These are phyloP conservation scores for Plebejus anna DNA, from an alignment of 2,888 invertebrate genomes.

Conservation along the genomic window DNA sequence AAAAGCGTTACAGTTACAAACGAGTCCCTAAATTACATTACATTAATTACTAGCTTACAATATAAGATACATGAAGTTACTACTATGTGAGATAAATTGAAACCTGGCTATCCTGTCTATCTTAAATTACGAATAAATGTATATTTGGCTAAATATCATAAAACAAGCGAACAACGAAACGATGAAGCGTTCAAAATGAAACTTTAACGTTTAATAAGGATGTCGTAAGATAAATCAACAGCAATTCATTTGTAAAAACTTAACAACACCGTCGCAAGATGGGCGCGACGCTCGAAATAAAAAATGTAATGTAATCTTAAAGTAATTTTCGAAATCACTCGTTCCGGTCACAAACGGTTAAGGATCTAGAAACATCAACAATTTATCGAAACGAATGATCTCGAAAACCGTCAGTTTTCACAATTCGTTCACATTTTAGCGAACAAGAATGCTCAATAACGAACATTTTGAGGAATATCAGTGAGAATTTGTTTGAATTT, in stretches of 20 bases:
- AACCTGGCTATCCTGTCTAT: slow-evolving; percentile 80
- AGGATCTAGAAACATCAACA: slow-evolving; percentile 23
- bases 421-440: slow-evolving; percentile 7
- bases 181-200: slow-evolving; percentile 62
- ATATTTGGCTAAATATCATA: slow-evolving; percentile 73
- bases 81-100: slow-evolving; percentile 73
- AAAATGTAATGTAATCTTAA: slow-evolving; percentile 76
- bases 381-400: slow-evolving; percentile 5
- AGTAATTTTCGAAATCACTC: slow-evolving; percentile 28
- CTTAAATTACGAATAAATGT: slow-evolving; percentile 73
- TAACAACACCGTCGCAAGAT: slow-evolving; percentile 51
- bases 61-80: slow-evolving; percentile 60
- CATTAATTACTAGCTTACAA: slow-evolving; percentile 75
- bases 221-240: slow-evolving; percentile 73
- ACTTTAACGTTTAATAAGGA: slow-evolving; percentile 72
- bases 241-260: slow-evolving; percentile 73
- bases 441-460: slow-evolving; percentile 6
- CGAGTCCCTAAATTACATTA: slow-evolving; percentile 66
- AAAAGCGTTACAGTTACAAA: slow-evolving; percentile 49
- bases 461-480: slow-evolving; percentile 22
- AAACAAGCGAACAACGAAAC: slow-evolving; percentile 66
- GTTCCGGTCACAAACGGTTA: slow-evolving; percentile 9
- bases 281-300: slow-evolving; percentile 50
- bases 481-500: slow-evolving; percentile 4
- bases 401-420: slow-evolving; percentile 5